Percentiles rank a stretch among this genome's conserved stretches.
Conservation (phyloP, 92 coral and sea anemone species). For the Umimayanthus kanabou region DNA sequence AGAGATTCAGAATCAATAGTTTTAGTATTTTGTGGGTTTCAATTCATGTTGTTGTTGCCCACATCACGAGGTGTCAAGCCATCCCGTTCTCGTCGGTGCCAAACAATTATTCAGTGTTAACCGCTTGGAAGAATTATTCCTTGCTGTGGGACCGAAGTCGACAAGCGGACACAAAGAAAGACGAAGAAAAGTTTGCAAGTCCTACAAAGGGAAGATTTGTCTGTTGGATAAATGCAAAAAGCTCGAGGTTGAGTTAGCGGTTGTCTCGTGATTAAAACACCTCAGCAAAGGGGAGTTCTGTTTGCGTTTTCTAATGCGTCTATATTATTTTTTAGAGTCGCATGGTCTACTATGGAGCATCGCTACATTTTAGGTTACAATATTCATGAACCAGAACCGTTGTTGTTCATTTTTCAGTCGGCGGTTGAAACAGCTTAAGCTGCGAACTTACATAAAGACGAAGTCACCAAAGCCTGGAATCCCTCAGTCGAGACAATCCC, state of each 20-base stretch:
- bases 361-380: too few relatives aligned
- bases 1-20: too few relatives aligned
- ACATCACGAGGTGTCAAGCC: slow-evolving; percentile 41
- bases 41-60: slow-evolving; percentile 41
- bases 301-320: too few relatives aligned
- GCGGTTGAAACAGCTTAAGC: too few relatives aligned
- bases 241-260: background rate
- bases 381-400: too few relatives aligned
- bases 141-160: slow-evolving; percentile 33
- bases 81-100: background rate
- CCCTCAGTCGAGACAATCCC: too few relatives aligned
- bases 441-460: too few relatives aligned
- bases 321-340: too few relatives aligned
- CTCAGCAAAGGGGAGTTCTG: too few relatives aligned
- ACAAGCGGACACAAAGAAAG: slow-evolving; percentile 34
- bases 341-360: background rate
- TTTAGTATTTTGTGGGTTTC: slow-evolving; percentile 14
- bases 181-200: slow-evolving; percentile 17
- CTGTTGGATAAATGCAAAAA: slow-evolving; percentile 23
- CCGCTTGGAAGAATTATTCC: slow-evolving; percentile 31
- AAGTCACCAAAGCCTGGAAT: too few relatives aligned
- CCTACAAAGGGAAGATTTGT: slow-evolving; percentile 27
- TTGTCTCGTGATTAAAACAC: too few relatives aligned
- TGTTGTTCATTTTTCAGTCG: too few relatives aligned
- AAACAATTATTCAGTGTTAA: background rate